Evolutionary conservation across 2,113 vertebrate species (phyloP), one percentile per base, ranked within the genome.

Genomic region (Cyprinodon variegatus): DNA sequence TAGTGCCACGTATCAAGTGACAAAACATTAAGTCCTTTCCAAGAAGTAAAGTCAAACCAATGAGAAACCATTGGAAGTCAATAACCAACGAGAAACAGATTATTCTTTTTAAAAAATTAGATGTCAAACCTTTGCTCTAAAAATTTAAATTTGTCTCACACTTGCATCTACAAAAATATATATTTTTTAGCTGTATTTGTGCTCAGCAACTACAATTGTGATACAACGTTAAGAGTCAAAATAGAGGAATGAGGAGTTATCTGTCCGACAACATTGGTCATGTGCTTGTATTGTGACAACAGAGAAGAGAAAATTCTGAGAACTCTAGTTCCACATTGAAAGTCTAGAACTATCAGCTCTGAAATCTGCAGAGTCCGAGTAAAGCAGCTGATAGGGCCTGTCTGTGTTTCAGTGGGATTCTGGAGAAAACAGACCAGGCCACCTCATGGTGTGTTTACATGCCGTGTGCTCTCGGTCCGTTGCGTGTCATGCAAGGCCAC

Each of bases 401-500:
- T 11, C 39, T 3, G 20, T 41, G 29, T 72, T 29, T 41, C n/a
- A 36, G 40, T 22, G 53, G 15, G 17, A 15, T 41, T 40, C 9
- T 6, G 15, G n/a, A 39, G 66, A 65, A 78, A 40, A 46, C 43
- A 61, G 13, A 13, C n/a, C 59, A 70, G 76, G 48, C 59, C 43
- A 39, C 15, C 38, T 74, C 61, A 70, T 63, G 59, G 59, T 61
- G 57, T 85, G 76, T 71, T 83, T 50, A 70, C 77, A 87, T 86
- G 85, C 79, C 85, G 85, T 91, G 90, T 88, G 76, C 78, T 72
- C 39, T 1, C 3, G 53, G 68, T 69, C 50, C 2, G 22, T 91
- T 78, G 91, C 89, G 84, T 91, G 90, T 91, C 81, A 88, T 63
- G 64, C 81, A 0, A 40, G 53, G 70, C 74, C 57, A 43, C 71